These are phyloP conservation scores for Tribolium freemani DNA, from an alignment of 2,888 invertebrate species.

Conservation along the genomic window DNA sequence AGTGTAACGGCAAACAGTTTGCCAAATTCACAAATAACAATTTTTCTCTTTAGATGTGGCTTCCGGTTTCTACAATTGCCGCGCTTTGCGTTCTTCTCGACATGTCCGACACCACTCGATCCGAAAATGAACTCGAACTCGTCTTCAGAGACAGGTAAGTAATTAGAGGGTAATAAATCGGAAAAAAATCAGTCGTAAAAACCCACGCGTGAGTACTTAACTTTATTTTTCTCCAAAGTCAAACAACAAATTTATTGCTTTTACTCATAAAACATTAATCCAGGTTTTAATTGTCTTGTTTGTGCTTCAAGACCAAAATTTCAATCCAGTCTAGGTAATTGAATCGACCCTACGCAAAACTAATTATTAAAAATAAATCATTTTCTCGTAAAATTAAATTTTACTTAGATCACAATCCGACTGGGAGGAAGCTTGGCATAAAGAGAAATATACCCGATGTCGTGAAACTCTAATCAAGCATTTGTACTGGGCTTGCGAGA, in stretches of 20 bases:
- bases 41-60: conserved; percentile 53
- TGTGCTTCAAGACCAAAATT: background rate
- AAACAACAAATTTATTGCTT: background rate
- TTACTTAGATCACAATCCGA: conserved; percentile 70
- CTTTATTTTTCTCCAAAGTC: no score
- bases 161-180: background rate
- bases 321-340: background rate
- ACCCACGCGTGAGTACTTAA: no score
- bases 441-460: conserved; percentile 72
- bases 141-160: conserved; percentile 68
- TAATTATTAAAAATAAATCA: background rate
- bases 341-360: background rate
- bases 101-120: conserved; percentile 54
- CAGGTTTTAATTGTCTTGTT: background rate
- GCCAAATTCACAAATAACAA: background rate
- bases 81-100: conserved; percentile 63
- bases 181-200: no score
- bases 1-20: background rate
- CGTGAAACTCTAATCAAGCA: conserved; percentile 72
- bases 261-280: background rate
- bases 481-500: conserved; percentile 75
- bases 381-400: background rate
- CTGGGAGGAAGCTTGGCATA: conserved; percentile 74
- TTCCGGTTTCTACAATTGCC: conserved; percentile 62
- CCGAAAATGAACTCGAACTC: conserved; percentile 68